phyloP scores from a whole-genome alignment of 1,140 invertebrate genomes.

The Drosophila ambigua region DNA sequence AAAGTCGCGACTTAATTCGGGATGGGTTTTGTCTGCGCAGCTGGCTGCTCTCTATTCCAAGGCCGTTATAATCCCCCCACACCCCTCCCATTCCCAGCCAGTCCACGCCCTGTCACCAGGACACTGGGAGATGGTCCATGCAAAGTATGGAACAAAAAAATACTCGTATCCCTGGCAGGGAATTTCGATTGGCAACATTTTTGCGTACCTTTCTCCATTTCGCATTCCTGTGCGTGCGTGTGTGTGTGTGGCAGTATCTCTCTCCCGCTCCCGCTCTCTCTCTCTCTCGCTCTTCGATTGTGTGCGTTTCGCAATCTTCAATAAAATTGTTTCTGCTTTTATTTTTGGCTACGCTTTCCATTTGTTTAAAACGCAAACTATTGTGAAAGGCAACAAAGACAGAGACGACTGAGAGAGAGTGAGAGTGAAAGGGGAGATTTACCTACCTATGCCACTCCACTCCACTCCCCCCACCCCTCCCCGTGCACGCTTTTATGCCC shows the following conservation, averaged over 20 bases:
- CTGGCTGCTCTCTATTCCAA: constrained; percentile 34
- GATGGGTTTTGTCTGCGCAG: constrained; percentile 15
- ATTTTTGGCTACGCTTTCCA: constrained; percentile 74
- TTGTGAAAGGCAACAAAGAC: constrained; percentile 62
- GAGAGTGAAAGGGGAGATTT: constrained; percentile 13
- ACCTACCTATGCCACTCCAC: constrained; percentile 35
- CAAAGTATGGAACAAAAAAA: constrained; percentile 33
- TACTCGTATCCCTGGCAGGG: constrained; percentile 33
- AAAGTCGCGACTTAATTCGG: constrained; percentile 75
- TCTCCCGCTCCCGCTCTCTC: not conserved
- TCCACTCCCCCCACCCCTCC: not conserved
- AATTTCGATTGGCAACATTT: constrained; percentile 78
- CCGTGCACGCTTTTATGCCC: constrained; percentile 56
- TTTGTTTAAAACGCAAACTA: constrained; percentile 81
- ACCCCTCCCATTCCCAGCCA: not conserved
- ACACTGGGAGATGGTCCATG: no score
- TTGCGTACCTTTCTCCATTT: constrained; percentile 69
- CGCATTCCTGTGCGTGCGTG: constrained; percentile 23
- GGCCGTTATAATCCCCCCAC: constrained; percentile 7
- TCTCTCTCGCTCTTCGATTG: constrained; percentile 25
- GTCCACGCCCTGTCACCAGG: not conserved
- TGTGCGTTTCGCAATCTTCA: constrained; percentile 74
- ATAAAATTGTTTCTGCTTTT: constrained; percentile 76
- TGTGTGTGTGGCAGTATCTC: not conserved
- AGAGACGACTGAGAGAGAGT: constrained; percentile 2